phyloP scores from a whole-genome alignment of 1,140 invertebrate genomes.

The Xylocopa sonorina region DNA sequence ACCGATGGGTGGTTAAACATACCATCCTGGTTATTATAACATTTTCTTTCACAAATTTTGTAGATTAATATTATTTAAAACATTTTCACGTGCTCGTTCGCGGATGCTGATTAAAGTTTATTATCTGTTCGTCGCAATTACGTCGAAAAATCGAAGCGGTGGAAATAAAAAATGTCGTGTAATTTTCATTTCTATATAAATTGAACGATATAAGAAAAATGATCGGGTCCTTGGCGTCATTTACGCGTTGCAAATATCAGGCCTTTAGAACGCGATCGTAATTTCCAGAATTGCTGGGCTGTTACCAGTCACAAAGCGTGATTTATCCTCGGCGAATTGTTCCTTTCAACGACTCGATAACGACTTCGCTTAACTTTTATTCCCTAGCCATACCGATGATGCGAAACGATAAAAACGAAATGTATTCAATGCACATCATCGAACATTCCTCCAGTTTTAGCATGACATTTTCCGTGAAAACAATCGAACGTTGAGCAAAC shows the following conservation, averaged over 20 bases:
- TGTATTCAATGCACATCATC: not conserved
- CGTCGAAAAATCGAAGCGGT: no score
- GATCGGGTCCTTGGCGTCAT: no score
- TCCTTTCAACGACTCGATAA: not conserved
- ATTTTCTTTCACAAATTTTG: no score
- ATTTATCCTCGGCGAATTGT: constrained; percentile 1
- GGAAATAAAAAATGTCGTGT: no score
- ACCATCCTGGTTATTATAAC: not conserved
- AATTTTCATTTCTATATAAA: no score
- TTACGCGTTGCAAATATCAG: not conserved
- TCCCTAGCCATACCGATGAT: not conserved
- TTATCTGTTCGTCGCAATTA: no score
- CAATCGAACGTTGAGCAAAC: no score
- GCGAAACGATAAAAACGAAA: constrained; percentile 10
- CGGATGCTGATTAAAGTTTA: no score
- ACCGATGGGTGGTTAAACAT: not conserved
- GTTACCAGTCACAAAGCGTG: not conserved
- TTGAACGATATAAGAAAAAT: no score
- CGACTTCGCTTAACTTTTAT: constrained; percentile 17
- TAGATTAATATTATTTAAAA: no score
- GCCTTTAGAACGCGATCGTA: not conserved
- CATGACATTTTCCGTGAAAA: constrained; percentile 5
- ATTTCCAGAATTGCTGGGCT: not conserved
- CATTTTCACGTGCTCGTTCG: no score
- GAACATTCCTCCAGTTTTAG: not conserved